A percentile compares a stretch with the other conserved stretches of the same genome.
These are phyloP conservation scores for Andrena minutula DNA, from an alignment of 2,888 invertebrate genomes.

Conservation along the genomic window DNA sequence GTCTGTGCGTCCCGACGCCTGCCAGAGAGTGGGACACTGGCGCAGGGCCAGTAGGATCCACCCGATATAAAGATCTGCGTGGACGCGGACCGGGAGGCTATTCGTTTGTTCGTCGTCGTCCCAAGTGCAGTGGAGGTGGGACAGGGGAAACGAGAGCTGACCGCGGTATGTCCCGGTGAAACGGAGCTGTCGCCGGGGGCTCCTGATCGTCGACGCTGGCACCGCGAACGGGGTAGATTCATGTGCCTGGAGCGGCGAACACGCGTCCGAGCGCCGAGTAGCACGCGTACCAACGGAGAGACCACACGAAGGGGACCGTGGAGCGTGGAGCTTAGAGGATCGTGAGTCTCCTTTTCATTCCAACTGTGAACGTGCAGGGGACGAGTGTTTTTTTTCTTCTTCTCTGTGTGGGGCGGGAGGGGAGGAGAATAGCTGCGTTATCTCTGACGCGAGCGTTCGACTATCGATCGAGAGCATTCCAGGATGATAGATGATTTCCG, in stretches of 20 bases:
- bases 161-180: slow-evolving; percentile 30
- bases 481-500: slow-evolving; percentile 1
- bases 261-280: slow-evolving; percentile 29
- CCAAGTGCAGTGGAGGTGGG: slow-evolving; percentile 77
- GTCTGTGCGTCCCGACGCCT: slow-evolving; percentile 30
- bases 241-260: slow-evolving; percentile 23
- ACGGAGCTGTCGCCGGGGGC: slow-evolving; percentile 10
- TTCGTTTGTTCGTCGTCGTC: slow-evolving; percentile 74
- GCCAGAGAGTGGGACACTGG: slow-evolving; percentile 67
- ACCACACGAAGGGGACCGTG: slow-evolving; percentile 22
- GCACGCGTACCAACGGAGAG: slow-evolving; percentile 35
- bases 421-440: neutral
- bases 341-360: slow-evolving; percentile 56
- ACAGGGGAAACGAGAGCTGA: neutral
- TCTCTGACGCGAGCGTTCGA: slow-evolving; percentile 16
- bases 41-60: slow-evolving; percentile 73
- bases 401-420: too few relatives aligned
- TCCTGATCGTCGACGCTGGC: slow-evolving; percentile 7
- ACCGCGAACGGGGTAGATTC: slow-evolving; percentile 19
- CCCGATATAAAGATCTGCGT: slow-evolving; percentile 71
- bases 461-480: neutral
- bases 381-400: neutral
- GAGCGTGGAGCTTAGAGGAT: slow-evolving; percentile 29
- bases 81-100: slow-evolving; percentile 60
- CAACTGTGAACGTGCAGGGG: slow-evolving; percentile 9